Base-by-base conservation (phyloP, 2,888 invertebrate genomes). In the Myopa testacea region DNA sequence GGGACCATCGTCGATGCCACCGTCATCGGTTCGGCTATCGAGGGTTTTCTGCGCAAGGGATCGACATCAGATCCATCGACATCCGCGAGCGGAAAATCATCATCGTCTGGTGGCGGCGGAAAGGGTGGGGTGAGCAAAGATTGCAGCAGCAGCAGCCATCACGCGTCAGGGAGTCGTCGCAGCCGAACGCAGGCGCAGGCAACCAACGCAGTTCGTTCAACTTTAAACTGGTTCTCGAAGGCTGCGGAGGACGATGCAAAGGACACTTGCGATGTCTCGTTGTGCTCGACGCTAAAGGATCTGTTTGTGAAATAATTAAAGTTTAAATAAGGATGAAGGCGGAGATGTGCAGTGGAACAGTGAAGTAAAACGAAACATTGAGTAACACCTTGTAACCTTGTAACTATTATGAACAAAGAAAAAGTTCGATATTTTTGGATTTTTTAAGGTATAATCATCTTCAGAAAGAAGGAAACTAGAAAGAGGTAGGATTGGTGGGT, bases 271-370 rank as follows among this genome's bases (percentile, higher is more conserved):
- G 95, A 96, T 84, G 93, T 95, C 63, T 94, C 94, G 50, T 92
- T 96, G 82, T 95, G 95, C 90, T 93, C 95, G 81, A 94, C 95
- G 68, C 90, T 96, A 75, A 96, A 96, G 89, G 95, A 96, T 90
- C 92, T 96, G 74, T 96, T 96, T 88, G 95, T 95, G 87, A 96
- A 96, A 92, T 94, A 93, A 90, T 86, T 86, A 80, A 84, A 82
- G 77, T 81, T 84, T 73, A 82, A 84, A 75, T 84, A 83, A 82
- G 81, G 69, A 37, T 37, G 80, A 69, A 38, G 26, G 45, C 14
- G 16, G 19, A 14, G 38, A 26, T 14, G 26, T 72, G 58, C 34
- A 1, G 12, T 63, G 63, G 6, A 19, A 63, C 16, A 14, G 14
- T n/a, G 55, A 55, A 1, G 5, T 10, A n/a, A 55, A 16, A n/a